Conservation (phyloP, 2,888 invertebrate species). For the Rhamphomyia laevipes region DNA sequence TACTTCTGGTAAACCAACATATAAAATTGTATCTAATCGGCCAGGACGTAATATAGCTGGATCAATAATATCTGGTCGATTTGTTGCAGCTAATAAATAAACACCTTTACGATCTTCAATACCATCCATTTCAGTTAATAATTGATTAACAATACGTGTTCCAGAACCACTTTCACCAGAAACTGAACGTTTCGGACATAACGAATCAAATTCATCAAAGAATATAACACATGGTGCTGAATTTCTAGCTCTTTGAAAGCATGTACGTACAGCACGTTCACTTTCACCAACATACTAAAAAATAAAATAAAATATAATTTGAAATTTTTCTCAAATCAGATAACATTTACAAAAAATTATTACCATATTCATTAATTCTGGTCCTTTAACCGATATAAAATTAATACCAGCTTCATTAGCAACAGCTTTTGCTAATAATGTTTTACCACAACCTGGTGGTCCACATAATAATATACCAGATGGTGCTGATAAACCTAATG, state of each 20-base stretch:
- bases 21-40: conserved; percentile 78
- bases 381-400: conserved; percentile 97
- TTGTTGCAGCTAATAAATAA: conserved; percentile 91
- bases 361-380: conserved; percentile 95
- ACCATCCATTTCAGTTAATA: conserved; percentile 98
- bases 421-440: conserved; percentile 92
- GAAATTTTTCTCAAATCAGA: background rate
- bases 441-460: conserved; percentile 95
- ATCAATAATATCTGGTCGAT: conserved; percentile 93
- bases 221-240: conserved; percentile 97
- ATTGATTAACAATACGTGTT: conserved; percentile 85
- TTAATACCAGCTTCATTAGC: conserved; percentile 98
- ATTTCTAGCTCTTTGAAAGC: conserved; percentile 87
- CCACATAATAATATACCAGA: conserved; percentile 91
- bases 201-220: conserved; percentile 95
- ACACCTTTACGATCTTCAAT: conserved; percentile 84
- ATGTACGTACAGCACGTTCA: conserved; percentile 90
- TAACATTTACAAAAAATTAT: conserved; percentile 14
- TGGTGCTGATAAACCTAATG: conserved; percentile 66
- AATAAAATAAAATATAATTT: background rate
- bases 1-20: conserved; percentile 74
- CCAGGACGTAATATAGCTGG: conserved; percentile 85
- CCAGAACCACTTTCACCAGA: conserved; percentile 60
- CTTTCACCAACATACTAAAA: conserved; percentile 93
- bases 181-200: conserved; percentile 81